Evolutionary conservation across 2,888 invertebrate genomes (phyloP), one percentile per base, ranked within the genome.

Genomic region (Epirrita christyi): DNA sequence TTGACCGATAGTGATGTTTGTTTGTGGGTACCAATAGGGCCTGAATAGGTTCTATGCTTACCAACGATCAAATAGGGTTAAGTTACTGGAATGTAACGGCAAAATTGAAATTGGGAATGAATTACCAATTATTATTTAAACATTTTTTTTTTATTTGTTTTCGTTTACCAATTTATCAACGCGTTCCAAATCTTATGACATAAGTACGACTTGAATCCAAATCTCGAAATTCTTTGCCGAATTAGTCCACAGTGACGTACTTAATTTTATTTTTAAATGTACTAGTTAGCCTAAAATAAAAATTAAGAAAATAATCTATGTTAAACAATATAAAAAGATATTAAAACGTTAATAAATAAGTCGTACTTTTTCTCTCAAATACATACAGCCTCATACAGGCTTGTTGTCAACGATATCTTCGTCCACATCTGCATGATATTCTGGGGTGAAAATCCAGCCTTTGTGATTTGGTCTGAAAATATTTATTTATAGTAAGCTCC

Each of bases 371-470:
- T 21, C 2, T 21, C 4, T 4, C n/a, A 7, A 2, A 1, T 21
- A 55, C n/a, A n/a, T n/a, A n/a, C n/a, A n/a, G n/a, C 50, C 48
- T 74, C 69, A 80, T 48, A 80, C 70, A 36, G 77, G 75, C 55
- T 72, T 80, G 67, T 79, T 76, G 8, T 72, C 60, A 48, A 73
- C 59, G 45, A 61, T 68, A 6, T 80, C 75, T 49, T 80, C 80
- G 32, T 81, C 78, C 2, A 72, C 79, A 1, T 72, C 68, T 0
- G 61, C 32, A 2, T 49, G 44, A 38, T 76, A 71, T 2, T 75
- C 73, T 2, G 14, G 9, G 32, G 6, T n/a, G 21, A 21, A 3
- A 21, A 21, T 21, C 4, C 21, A 21, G 21, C 21, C 21, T 3
- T 2, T 4, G 21, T 3, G 21, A 21, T 2, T 4, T 21, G 21